Base-by-base conservation (phyloP, 1,140 invertebrate species). In the Holcopasites calliopsidis region DNA sequence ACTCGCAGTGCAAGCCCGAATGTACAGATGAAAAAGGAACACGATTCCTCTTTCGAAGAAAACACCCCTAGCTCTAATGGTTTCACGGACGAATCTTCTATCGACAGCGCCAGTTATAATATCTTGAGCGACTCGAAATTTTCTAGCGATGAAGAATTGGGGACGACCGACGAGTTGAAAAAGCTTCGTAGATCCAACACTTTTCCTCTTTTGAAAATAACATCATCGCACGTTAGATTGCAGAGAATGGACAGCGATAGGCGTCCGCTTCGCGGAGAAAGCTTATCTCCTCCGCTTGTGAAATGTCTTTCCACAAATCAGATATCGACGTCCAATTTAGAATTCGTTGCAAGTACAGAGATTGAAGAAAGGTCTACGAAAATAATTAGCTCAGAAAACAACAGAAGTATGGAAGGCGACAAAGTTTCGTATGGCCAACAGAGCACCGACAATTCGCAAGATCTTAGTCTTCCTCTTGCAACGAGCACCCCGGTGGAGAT, bases 81-180 rank as follows among this genome's bases (percentile, higher is more conserved):
- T 0, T 88, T 87, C 1, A 88, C 85, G 2, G 85, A 87, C 0
- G 79, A 76, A 11, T 78, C 44, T 6, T 90, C 89, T 6, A 86
- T 90, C 60, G 88, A 88, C 1, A 92, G 88, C 47, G 80, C 88
- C n/a, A 90, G 84, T 66, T 90, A 89, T 35, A 89, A 89, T 74
- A 86, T 89, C 33, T 52, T 90, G 21, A 82, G 85, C n/a, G 88
- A 90, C n/a, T 77, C 80, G 1, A 76, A 75, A 13, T 86, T 86
- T 7, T 69, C 84, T 3, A 65, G 71, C 21, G 85, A 88, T 2
- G 28, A 47, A 6, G 72, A 62, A 38, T 49, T 16, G 8, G 21
- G 33, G 4, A 3, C 18, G 5, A 35, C 26, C 5, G n/a, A 21
- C 13, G 23, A 28, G 44, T 47, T n/a, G 10, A 60, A 16, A 16